Base-by-base conservation (phyloP, 2,113 vertebrate species). In the Crotalus helleri region DNA sequence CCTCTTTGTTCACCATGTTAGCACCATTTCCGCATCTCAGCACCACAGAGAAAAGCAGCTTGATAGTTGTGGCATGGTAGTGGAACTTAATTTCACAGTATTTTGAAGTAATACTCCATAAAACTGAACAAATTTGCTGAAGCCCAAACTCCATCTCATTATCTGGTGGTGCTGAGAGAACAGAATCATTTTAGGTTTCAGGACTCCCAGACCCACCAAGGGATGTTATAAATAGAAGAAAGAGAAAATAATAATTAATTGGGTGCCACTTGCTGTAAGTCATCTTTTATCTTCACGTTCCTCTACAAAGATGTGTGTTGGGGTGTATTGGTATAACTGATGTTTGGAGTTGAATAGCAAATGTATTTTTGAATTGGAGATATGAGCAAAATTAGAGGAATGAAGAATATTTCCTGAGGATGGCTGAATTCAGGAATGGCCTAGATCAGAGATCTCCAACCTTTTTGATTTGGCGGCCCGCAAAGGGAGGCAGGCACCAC, bases 71-170 rank as follows among this genome's bases (percentile, higher is more conserved):
- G 95, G 97, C 4, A 3, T 69, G 96, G 95, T 94, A 95, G 94
- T 92, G 93, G 90, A 95, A 95, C 94, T 95, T 92, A 95, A 95
- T 96, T 96, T 96, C 96, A 94, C 92, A 97, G 96, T 90, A 9
- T 92, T 95, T 93, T 91, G 54, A 1, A 91, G 55, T 93, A 94
- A 95, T 94, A 94, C 95, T 94, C 94, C 93, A 92, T 96, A 97
- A 96, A 95, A 96, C 95, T 23, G 90, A 94, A 86, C 95, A 91
- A 93, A 95, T 91, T 96, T 95, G 96, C 95, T 95, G 94, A 92
- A 94, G 94, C 91, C 95, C 95, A 96, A 96, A 95, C 94, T 93
- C 95, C 88, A 91, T 93, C 95, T 94, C 95, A 94, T 97, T 96
- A 95, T 81, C 92, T 53, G 0, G 91, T 95, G 95, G 90, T 88